Evolutionary conservation across 2,797 vertebrate genomes (phyloP), one percentile per base, ranked within the genome.

Genomic region (Lutjanus campechanus): DNA sequence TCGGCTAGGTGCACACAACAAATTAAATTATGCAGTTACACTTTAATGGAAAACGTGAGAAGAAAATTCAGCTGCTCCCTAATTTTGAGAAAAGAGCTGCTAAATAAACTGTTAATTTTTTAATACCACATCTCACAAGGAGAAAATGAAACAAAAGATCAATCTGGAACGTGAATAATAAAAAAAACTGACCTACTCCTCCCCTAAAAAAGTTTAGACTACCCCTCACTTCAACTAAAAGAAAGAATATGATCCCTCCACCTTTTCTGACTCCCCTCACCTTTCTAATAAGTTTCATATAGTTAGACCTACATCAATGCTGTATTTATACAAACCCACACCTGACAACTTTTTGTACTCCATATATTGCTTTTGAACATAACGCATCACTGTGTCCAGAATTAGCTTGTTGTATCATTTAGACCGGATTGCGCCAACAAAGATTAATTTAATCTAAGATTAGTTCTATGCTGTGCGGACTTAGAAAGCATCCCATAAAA

Each of bases 271-370:
- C n/a, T 67, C 17, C 11, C 8, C 6, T 50, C 25, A 25, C 15
- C 10, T 25, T 4, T n/a, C 8, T 46, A 36, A n/a, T 46, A 1
- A 69, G 47, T 54, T 54, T 47, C 11, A 54, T 43, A 65, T 36
- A 53, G 19, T 82, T 25, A 25, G 25, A 25, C 53, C 40, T 64
- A 44, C 41, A 67, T 67, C 22, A 68, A 20, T 25, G 20, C 46
- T 36, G 4, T 10, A 49, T 11, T 43, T 15, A 9, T 0, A 15
- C 25, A 56, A 0, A 54, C 11, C 3, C 4, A 46, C n/a, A 64
- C 46, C 5, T 3, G 60, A 60, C 9, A 72, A 50, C 58, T 54
- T 67, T 36, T 36, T 36, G 29, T 36, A 36, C 4, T 36, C 29
- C 29, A 29, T 29, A 29, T 29, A 29, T 29, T 36, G 29, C 29